Base-by-base conservation (phyloP, 1,140 invertebrate genomes). In the Drosophila pruinosa region DNA sequence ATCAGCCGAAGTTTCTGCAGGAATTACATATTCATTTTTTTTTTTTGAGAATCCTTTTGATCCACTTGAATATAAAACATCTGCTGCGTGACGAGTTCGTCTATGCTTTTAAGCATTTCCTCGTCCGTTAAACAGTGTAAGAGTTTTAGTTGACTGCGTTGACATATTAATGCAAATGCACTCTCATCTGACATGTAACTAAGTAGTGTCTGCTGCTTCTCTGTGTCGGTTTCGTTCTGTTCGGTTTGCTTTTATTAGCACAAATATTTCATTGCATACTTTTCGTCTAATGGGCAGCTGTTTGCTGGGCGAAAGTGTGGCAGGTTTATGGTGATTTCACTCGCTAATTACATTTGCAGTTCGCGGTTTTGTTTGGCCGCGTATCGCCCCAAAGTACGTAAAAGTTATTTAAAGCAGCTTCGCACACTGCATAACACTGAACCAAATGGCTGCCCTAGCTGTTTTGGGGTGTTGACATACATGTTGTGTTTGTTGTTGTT, bases 401-500 rank as follows among this genome's bases (percentile, higher is more conserved):
- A 82, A 80, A 78, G 64, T 82, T 82, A 82, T 82, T 75, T 75
- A 80, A 75, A 72, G 58, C 63, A 56, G 74, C 50, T 48, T 41
- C 38, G 10, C 24, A 56, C 45, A 50, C 65, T 73, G 41, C 34
- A 67, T 50, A 75, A 65, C 63, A 80, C 54, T 22, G 4, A 3
- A 17, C 39, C 21, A 14, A 7, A 14, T 52, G 28, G 31, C 45
- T 45, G 45, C 68, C 8, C 8, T 17, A 22, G 7, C 31, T 50
- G 45, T 62, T 70, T 41, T 39, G 45, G 72, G 43, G 43, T 47
- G 22, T 63, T 80, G 78, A 81, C 77, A 80, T 61, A 80, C 45
- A 34, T 72, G 81, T 39, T 36, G 43, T 47, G 43, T 17, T 6
- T 56, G 21, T 56, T 39, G 28, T 50, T 61, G 4, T 24, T 28